A percentile compares a stretch with the other conserved stretches of the same genome.
Evolutionary conservation across 2,888 invertebrate genomes (phyloP).

Genomic region (Deilephila elpenor): DNA sequence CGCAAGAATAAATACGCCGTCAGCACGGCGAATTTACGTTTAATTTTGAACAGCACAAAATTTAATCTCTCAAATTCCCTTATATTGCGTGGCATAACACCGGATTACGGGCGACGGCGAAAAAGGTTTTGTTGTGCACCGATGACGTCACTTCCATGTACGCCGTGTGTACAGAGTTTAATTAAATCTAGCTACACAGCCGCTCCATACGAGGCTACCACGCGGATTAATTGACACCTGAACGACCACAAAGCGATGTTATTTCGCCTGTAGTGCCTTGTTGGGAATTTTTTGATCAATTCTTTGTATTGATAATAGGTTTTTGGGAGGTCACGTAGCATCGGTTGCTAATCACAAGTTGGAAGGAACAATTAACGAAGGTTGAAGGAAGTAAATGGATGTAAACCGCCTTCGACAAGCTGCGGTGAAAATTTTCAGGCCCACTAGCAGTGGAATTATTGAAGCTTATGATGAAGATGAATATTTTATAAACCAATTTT

Average conservation of each 20-base stretch:
- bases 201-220: constrained; percentile 14
- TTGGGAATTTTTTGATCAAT: neutral
- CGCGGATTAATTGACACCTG: constrained; percentile 16
- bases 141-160: constrained; percentile 48
- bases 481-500: too few species aligned
- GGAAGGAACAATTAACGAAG: too few species aligned
- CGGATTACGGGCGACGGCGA: constrained; percentile 34
- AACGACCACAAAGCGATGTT: neutral
- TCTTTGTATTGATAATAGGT: neutral
- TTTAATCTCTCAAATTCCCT: constrained; percentile 28
- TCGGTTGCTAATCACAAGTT: too few species aligned
- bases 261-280: neutral
- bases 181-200: constrained; percentile 50
- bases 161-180: constrained; percentile 53
- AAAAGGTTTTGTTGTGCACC: constrained; percentile 44
- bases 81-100: constrained; percentile 34
- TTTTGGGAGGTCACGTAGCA: too few species aligned
- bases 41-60: constrained; percentile 22
- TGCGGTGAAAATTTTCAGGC: too few species aligned
- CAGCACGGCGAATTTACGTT: neutral
- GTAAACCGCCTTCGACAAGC: too few species aligned
- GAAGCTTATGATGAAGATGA: too few species aligned
- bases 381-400: too few species aligned
- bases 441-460: too few species aligned
- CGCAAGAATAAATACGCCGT: neutral